Conservation (phyloP, 2,888 invertebrate species). For the Chaetogeoica ovagalla region DNA sequence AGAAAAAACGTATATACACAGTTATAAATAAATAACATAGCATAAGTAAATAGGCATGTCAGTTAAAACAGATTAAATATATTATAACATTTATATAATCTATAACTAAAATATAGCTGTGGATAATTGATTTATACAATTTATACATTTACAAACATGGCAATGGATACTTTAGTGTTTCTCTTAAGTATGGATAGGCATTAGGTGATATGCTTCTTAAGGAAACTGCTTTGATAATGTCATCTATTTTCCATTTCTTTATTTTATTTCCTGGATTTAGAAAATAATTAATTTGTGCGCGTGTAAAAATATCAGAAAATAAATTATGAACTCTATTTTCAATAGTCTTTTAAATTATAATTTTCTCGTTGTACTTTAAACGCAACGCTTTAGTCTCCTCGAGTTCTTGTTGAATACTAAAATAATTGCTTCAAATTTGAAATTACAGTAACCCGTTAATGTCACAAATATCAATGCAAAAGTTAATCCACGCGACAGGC, state of each 20-base stretch:
- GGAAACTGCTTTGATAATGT: neutral
- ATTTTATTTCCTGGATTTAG: slow-evolving; percentile 1
- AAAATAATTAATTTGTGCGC: neutral
- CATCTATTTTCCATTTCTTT: slow-evolving; percentile 1
- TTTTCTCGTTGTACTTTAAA: neutral
- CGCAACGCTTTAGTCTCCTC: neutral
- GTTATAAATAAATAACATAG: too few species aligned
- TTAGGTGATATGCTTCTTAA: neutral
- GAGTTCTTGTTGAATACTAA: slow-evolving; percentile 10
- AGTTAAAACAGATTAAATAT: too few species aligned
- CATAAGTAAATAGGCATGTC: too few species aligned
- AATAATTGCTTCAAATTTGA: neutral
- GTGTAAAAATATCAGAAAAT: neutral
- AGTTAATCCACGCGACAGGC: neutral
- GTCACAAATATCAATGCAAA: neutral
- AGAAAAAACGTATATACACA: neutral
- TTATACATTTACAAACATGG: neutral
- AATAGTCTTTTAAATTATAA: neutral
- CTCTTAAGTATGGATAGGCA: neutral
- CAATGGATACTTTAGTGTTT: neutral
- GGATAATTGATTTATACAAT: too few species aligned
- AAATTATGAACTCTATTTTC: neutral
- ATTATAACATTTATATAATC: too few species aligned
- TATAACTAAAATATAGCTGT: too few species aligned
- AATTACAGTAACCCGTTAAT: neutral